Evolutionary conservation across 2,113 vertebrate species (phyloP), one percentile per base, ranked within the genome.

Genomic region (Bos indicus): DNA sequence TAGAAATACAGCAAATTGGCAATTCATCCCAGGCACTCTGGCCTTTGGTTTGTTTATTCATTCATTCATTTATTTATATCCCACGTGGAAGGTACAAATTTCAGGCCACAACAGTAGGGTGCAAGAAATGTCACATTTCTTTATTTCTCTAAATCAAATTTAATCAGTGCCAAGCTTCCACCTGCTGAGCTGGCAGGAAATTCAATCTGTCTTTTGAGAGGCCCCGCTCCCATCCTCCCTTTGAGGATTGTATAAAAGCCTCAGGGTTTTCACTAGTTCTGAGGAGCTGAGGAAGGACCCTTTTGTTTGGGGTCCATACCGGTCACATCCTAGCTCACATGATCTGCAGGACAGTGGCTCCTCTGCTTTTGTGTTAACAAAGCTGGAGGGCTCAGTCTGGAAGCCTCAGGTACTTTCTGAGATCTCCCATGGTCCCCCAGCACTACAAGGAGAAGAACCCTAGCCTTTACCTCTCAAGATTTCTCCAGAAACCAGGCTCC

Each of bases 141-240:
- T 95, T 94, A 80, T 94, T 95, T 97, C 57, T 95, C 43, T 94
- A 97, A 95, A 93, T 98, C 82, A 57, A 93, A 94, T 97, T 95
- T 90, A 87, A 94, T 90, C 12, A 11, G 77, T 89, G 56, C 91
- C 56, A 91, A 25, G 59, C 93, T 95, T 85, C 77, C 43, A 86
- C 92, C 67, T 95, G 94, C 91, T 88, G 88, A 94, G 28, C 48
- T 94, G 88, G 77, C 81, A 91, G 95, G 93, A 88, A 95, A 97
- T 97, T 77, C 88, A 92, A 1, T 43, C 23, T 92, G 88, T 90
- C 62, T 97, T 90, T 90, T 26, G 62, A 96, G 89, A 94, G 51
- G 3, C 9, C 13, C 36, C 6, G 1, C 9, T 36, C 43, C 25
- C 51, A 56, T 7, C 28, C 26, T 23, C 23, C 15, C 48, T 51